A percentile compares a stretch with the other conserved stretches of the same genome.
Conservation (phyloP, 2,888 invertebrate genomes). For the Lepidonotus clava region DNA sequence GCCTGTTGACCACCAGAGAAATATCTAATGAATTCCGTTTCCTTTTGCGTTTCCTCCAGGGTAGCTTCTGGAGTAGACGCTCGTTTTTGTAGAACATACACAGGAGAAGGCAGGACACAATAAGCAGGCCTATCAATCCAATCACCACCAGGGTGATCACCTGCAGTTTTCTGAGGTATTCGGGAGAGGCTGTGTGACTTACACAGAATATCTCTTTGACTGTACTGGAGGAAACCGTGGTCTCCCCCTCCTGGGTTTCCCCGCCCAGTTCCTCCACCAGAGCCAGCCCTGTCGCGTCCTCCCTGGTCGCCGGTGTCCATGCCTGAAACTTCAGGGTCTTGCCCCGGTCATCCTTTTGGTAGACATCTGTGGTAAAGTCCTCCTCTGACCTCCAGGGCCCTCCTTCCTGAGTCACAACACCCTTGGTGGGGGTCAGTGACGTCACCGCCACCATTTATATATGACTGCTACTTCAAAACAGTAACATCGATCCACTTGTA, state of each 20-base stretch:
- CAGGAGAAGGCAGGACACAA: conserved; percentile 29
- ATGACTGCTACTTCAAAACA: too few species aligned
- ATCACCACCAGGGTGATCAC: conserved; percentile 29
- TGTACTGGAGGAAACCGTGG: background rate
- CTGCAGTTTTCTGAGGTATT: background rate
- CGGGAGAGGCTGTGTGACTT: background rate
- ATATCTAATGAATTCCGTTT: background rate
- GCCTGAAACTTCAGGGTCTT: background rate
- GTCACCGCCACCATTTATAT: too few species aligned
- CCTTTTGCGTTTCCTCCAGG: background rate
- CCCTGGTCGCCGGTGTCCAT: background rate
- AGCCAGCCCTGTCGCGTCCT: background rate
- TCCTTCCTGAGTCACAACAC: too few species aligned
- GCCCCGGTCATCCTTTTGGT: too few species aligned
- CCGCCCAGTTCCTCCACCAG: background rate
- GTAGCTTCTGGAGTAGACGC: background rate
- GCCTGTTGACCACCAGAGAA: background rate
- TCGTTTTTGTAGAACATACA: conserved; percentile 53
- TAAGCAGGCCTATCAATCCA: background rate
- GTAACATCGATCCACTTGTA: too few species aligned
- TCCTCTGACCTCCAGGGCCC: too few species aligned
- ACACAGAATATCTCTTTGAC: background rate
- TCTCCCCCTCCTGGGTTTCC: background rate
- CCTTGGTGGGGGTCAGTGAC: too few species aligned
- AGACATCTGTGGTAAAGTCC: too few species aligned